Conservation (phyloP, 1,140 invertebrate species). For the Musca vetustissima region DNA sequence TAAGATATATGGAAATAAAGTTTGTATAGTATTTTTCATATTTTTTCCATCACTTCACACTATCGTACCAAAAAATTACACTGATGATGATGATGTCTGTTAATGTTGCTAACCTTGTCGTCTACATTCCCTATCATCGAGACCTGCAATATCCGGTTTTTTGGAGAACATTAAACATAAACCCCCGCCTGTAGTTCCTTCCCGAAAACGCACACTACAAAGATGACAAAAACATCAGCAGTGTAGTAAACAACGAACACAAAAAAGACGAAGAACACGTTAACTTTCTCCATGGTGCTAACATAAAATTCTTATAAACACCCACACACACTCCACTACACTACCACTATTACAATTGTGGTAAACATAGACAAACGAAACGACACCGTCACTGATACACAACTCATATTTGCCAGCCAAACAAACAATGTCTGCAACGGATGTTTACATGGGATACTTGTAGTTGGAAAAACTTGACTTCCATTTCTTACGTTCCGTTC, state of each 20-base stretch:
- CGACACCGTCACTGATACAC: too few species aligned
- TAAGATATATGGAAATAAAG: background rate
- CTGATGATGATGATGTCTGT: too few species aligned
- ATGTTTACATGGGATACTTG: slow-evolving; percentile 12
- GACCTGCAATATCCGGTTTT: slow-evolving; percentile 19
- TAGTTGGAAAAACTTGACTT: too few species aligned
- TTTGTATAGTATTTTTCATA: too few species aligned
- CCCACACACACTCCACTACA: background rate
- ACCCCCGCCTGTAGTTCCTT: too few species aligned
- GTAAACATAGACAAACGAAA: background rate
- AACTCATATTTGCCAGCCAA: background rate
- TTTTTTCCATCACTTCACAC: too few species aligned
- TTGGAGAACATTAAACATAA: background rate
- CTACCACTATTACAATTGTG: background rate
- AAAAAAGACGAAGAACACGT: too few species aligned
- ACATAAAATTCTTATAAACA: background rate
- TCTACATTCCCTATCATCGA: slow-evolving; percentile 5
- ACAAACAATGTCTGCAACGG: slow-evolving; percentile 20
- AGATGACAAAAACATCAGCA: background rate
- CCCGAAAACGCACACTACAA: too few species aligned
- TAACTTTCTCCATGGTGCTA: slow-evolving; percentile 2
- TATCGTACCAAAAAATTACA: too few species aligned
- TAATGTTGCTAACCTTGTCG: too few species aligned
- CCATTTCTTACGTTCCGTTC: too few species aligned
- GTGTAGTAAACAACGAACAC: slow-evolving; percentile 2